Base-by-base conservation (phyloP, 1,140 invertebrate genomes). In the Panagrolaimus sp. region DNA sequence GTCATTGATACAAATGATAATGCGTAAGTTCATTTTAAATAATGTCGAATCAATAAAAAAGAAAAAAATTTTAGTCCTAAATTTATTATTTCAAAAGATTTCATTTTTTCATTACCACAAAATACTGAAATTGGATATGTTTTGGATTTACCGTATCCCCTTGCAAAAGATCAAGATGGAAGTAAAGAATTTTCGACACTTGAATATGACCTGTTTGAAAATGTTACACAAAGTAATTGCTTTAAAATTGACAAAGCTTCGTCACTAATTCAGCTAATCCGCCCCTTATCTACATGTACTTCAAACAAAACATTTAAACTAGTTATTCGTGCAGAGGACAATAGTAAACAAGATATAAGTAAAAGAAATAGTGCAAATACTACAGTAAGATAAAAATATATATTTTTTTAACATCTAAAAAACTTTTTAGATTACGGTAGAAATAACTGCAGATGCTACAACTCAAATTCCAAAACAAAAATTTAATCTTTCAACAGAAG, bases 131-230 rank as follows among this genome's bases (percentile, higher is more conserved):
- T 42, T 23, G 62, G 62, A 31, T 42, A 31, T 42, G 42, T 63
- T 11, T 63, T 63, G n/a, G 27, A 31, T 9, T 43, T 63, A 43
- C 62, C 62, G 14, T 63, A 63, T 43, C 62, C 62, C 14, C 38
- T 63, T 16, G 62, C 62, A n/a, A 43, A 31, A n/a, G 62, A 63
- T 43, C 20, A 57, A 57, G 51, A 57, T 57, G 51, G 20, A 20
- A 25, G 20, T 20, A 20, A 20, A 20, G 51, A 57, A 25, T 57
- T 57, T 57, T 57, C 51, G 8, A 57, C 20, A 14, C 20, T 57
- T 16, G 20, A 20, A 16, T 57, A 57, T 27, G 51, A 57, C 20
- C 51, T 57, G 20, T 57, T 57, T 57, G 51, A 25, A 20, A 57
- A 57, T 27, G 27, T 20, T 27, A 57, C 20, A 20, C 13, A 57